A percentile compares a stretch with the other conserved stretches of the same genome.
These are phyloP conservation scores for Threskiornis aethiopicus DNA, from an alignment of 2,797 vertebrate species.

Conservation along the genomic window DNA sequence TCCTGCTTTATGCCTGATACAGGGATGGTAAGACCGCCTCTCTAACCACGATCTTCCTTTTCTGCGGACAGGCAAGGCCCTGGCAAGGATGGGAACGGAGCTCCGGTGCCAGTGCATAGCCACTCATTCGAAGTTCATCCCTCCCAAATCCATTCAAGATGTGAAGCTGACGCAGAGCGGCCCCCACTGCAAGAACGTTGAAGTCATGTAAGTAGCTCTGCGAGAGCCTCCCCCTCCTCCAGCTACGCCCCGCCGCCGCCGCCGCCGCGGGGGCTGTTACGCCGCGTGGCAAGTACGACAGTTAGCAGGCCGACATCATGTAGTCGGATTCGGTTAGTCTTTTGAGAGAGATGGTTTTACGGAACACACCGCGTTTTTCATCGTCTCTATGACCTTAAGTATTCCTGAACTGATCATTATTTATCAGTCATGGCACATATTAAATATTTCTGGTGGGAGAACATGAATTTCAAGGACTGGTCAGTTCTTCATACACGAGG, in stretches of 20 bases:
- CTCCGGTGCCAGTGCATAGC: slow-evolving; percentile 75
- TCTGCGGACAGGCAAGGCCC: background rate
- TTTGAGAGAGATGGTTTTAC: background rate
- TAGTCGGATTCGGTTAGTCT: background rate
- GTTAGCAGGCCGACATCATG: background rate
- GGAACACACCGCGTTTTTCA: background rate
- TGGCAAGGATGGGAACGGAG: slow-evolving; percentile 29
- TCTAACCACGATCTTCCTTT: background rate
- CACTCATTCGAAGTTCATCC: slow-evolving; percentile 47
- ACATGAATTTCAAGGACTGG: background rate
- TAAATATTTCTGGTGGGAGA: background rate
- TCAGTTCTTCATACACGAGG: fast-evolving
- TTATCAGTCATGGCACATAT: background rate
- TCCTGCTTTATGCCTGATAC: fast-evolving
- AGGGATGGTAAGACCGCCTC: fast-evolving
- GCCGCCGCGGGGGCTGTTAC: background rate
- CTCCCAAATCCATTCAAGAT: slow-evolving; percentile 48
- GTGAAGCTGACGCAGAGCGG: slow-evolving; percentile 74
- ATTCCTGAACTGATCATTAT: background rate
- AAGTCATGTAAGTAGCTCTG: slow-evolving; percentile 76
- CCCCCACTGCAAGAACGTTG: slow-evolving; percentile 71
- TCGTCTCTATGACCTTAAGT: fast-evolving
- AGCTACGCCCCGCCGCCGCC: background rate
- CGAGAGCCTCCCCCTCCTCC: background rate
- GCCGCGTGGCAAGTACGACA: fast-evolving